A percentile compares a stretch with the other conserved stretches of the same genome.
Conservation (phyloP, 2,888 invertebrate species). For the Drosophila niveifrons region DNA sequence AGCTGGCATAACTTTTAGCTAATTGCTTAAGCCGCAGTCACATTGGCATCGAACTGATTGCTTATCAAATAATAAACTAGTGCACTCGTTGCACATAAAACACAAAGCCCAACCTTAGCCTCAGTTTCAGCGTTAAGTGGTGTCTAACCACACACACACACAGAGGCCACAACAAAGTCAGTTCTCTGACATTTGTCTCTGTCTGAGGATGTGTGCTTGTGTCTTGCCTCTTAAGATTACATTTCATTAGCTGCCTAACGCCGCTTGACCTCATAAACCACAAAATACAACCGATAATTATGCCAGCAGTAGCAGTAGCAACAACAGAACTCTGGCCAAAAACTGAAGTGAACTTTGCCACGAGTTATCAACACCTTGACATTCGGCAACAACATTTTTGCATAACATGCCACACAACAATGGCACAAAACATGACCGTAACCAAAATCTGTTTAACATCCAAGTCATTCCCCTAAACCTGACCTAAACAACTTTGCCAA, state of each 20-base stretch:
- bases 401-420: slow-evolving; percentile 4
- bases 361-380: slow-evolving; percentile 63
- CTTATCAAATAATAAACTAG: not conserved
- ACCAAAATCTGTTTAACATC: slow-evolving; percentile 66
- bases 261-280: slow-evolving; percentile 54
- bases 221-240: slow-evolving; percentile 34
- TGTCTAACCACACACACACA: slow-evolving; percentile 25
- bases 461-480: slow-evolving; percentile 32
- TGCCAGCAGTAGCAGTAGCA: not conserved
- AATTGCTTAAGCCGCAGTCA: not conserved
- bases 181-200: slow-evolving; percentile 18
- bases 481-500: slow-evolving; percentile 33
- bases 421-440: slow-evolving; percentile 26
- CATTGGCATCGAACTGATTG: not conserved
- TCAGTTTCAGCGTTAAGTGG: not conserved
- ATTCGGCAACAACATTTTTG: slow-evolving; percentile 37
- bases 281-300: slow-evolving; percentile 13
- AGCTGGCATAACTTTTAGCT: not conserved
- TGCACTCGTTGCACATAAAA: too few species aligned
- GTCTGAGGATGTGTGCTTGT: not conserved
- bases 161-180: slow-evolving; percentile 10
- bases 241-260: slow-evolving; percentile 57
- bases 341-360: slow-evolving; percentile 38
- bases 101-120: not conserved
- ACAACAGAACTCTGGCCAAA: not conserved